A percentile compares a stretch with the other conserved stretches of the same genome.
Evolutionary conservation across 2,113 vertebrate species (phyloP).

Genomic region (Pseudorasbora parva): DNA sequence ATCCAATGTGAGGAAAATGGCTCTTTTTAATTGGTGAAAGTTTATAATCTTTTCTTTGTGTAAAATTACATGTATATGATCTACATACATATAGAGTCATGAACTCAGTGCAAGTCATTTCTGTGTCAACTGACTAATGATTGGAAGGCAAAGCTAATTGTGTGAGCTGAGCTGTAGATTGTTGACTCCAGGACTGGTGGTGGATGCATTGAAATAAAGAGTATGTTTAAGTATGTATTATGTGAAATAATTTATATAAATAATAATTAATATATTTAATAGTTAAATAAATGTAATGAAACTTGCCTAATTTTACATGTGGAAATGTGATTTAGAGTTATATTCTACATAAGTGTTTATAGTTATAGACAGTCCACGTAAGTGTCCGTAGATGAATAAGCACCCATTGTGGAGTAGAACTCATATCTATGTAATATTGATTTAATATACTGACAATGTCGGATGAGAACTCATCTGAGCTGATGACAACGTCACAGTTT

Average conservation of each 20-base stretch:
- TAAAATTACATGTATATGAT: conserved; percentile 62
- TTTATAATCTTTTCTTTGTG: not conserved
- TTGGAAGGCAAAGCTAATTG: too few relatives aligned
- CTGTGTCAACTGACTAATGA: not conserved
- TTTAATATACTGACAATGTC: too few relatives aligned
- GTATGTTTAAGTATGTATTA: too few relatives aligned
- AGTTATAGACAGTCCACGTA: too few relatives aligned
- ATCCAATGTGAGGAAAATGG: not conserved
- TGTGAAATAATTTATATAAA: too few relatives aligned
- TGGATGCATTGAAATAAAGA: not conserved
- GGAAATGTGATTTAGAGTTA: not conserved
- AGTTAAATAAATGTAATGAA: too few relatives aligned
- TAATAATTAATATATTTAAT: too few relatives aligned
- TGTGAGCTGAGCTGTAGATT: not conserved
- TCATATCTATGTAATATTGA: too few relatives aligned
- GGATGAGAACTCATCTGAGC: too few relatives aligned
- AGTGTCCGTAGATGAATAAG: not conserved
- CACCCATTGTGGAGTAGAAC: not conserved
- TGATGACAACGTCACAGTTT: too few relatives aligned
- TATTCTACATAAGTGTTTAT: not conserved
- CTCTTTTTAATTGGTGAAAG: not conserved
- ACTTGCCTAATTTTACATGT: not conserved
- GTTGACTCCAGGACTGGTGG: not conserved
- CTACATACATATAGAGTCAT: not conserved
- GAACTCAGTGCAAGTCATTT: not conserved